phyloP scores from a whole-genome alignment of 2,888 invertebrate genomes.

The Acanthosepion esculentum region DNA sequence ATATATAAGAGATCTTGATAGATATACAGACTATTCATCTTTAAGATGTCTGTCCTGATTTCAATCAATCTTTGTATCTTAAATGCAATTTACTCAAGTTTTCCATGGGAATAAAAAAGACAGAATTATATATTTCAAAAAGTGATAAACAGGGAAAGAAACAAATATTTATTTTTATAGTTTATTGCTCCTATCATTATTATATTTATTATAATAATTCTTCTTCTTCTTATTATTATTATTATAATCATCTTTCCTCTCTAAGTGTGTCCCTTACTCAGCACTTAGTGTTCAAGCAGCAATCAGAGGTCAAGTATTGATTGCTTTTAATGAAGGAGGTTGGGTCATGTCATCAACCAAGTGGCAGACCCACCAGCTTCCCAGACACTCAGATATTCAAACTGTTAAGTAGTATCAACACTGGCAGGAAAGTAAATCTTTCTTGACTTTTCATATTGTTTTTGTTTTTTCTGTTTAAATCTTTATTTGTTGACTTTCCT shows the following conservation, averaged over 20 bases:
- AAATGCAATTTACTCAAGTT: neutral
- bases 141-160: neutral
- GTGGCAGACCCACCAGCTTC: neutral
- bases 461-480: neutral
- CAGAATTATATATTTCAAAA: neutral
- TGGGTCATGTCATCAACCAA: conserved; percentile 33
- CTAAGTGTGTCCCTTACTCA: conserved; percentile 20
- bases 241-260: neutral
- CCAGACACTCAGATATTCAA: conserved; percentile 15
- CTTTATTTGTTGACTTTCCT: neutral
- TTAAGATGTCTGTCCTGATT: neutral
- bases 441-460: neutral
- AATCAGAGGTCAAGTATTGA: conserved; percentile 33
- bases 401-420: conserved; percentile 33
- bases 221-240: neutral
- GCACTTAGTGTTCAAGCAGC: neutral
- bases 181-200: neutral
- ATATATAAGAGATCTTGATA: no score
- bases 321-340: conserved; percentile 14
- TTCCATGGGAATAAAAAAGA: neutral
- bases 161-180: neutral
- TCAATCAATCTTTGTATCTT: neutral
- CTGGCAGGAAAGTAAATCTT: neutral
- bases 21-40: neutral
- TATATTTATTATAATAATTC: neutral